Evolutionary conservation across 2,113 vertebrate species (phyloP).

Genomic region (Phylloscopus trochiloides): DNA sequence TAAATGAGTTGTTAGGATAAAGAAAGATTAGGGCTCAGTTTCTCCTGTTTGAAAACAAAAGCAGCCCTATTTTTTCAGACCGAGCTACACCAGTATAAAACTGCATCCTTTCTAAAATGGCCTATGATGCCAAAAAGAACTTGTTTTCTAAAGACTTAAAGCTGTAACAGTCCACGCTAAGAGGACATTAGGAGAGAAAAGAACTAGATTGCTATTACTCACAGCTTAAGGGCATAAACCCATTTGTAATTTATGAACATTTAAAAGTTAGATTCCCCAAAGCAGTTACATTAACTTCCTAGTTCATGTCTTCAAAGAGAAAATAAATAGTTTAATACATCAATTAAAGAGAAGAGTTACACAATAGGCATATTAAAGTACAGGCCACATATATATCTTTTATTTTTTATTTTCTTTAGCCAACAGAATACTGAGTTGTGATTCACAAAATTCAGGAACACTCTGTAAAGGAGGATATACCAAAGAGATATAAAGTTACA

Average conservation of each 20-base stretch:
- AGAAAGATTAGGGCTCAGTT: neutral
- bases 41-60: slow-evolving; percentile 40
- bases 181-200: neutral
- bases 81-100: neutral
- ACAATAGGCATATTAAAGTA: slow-evolving; percentile 15
- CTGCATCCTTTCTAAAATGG: neutral
- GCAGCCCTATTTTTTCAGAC: neutral
- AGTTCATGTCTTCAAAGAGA: slow-evolving; percentile 61
- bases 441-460: neutral
- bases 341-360: slow-evolving; percentile 63
- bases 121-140: neutral
- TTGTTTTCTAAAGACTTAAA: slow-evolving; percentile 42
- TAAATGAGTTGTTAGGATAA: neutral
- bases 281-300: slow-evolving; percentile 60
- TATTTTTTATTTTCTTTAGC: neutral
- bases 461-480: neutral
- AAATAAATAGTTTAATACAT: slow-evolving; percentile 63
- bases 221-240: slow-evolving; percentile 58
- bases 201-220: slow-evolving; percentile 21
- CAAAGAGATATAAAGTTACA: neutral
- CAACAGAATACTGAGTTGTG: neutral
- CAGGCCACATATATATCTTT: neutral
- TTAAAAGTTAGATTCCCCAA: slow-evolving; percentile 58
- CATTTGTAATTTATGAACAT: slow-evolving; percentile 67
- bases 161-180: neutral